A percentile compares a stretch with the other conserved stretches of the same genome.
phyloP scores from a whole-genome alignment of 2,888 invertebrate genomes.

The Helobdella robusta region DNA sequence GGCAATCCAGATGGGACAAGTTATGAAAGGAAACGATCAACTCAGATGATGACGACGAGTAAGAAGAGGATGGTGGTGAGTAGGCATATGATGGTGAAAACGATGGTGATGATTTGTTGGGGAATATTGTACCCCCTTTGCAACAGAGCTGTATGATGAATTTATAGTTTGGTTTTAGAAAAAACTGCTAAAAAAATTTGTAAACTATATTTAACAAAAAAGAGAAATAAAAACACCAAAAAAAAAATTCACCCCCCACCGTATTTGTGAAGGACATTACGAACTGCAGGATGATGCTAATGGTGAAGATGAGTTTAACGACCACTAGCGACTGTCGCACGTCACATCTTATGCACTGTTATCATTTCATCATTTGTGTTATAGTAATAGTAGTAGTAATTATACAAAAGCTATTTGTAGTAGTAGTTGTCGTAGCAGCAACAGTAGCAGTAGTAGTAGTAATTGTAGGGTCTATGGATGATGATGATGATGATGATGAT shows the following conservation, averaged over 20 bases:
- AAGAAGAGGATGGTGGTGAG: slow-evolving; percentile 56
- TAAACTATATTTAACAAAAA: not conserved
- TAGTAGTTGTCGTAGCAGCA: too few species aligned
- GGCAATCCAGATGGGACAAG: slow-evolving; percentile 58
- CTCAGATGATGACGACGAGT: slow-evolving; percentile 53
- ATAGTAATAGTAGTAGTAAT: not conserved
- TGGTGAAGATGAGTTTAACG: slow-evolving; percentile 73
- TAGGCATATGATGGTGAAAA: slow-evolving; percentile 24
- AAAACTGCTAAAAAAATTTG: not conserved
- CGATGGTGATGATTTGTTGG: slow-evolving; percentile 27
- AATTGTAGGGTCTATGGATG: not conserved
- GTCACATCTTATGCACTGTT: slow-evolving; percentile 72
- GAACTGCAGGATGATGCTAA: slow-evolving; percentile 75
- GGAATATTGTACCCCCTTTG: slow-evolving; percentile 40
- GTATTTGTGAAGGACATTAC: slow-evolving; percentile 85
- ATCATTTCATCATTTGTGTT: too few species aligned
- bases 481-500: not conserved
- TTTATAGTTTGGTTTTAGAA: not conserved
- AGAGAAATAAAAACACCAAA: not conserved
- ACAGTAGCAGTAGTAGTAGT: not conserved
- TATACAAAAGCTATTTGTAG: not conserved
- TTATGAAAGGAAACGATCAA: slow-evolving; percentile 30
- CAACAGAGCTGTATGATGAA: slow-evolving; percentile 44
- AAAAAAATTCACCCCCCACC: slow-evolving; percentile 57
- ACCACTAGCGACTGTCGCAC: slow-evolving; percentile 69